phyloP scores from a whole-genome alignment of 2,113 vertebrate genomes.

The Rhineura floridana region DNA sequence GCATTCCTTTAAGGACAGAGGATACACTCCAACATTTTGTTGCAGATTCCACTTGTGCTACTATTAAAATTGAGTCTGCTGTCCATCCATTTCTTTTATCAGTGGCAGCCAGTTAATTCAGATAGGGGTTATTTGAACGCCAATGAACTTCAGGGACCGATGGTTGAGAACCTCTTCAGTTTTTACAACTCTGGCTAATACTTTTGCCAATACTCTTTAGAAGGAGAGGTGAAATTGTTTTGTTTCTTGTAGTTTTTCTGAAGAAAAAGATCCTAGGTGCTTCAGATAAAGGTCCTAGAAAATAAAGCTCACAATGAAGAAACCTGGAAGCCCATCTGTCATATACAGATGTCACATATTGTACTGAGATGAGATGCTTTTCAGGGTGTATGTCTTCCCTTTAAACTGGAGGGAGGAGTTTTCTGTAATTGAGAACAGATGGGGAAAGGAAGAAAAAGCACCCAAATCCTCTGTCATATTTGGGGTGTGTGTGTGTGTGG shows the following conservation, averaged over 20 bases:
- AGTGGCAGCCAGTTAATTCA: background rate
- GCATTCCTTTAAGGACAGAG: background rate
- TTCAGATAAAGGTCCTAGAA: slow-evolving; percentile 63
- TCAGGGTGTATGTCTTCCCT: slow-evolving; percentile 60
- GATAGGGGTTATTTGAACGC: slow-evolving; percentile 2
- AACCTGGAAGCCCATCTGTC: slow-evolving; percentile 76
- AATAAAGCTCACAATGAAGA: slow-evolving; percentile 68
- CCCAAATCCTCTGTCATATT: slow-evolving; percentile 59
- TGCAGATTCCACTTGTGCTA: background rate
- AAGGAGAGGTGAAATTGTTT: too few species aligned
- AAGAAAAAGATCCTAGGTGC: slow-evolving; percentile 64
- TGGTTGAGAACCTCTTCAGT: background rate
- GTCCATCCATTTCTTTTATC: slow-evolving; percentile 3
- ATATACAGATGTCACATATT: slow-evolving; percentile 76
- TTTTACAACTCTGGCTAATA: background rate
- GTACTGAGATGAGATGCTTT: slow-evolving; percentile 65
- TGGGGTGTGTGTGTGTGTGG: background rate
- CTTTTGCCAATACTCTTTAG: background rate
- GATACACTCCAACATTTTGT: background rate
- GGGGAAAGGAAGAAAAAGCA: slow-evolving; percentile 58
- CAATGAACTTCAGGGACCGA: background rate
- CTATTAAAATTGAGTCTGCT: background rate
- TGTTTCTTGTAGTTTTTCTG: slow-evolving; percentile 16
- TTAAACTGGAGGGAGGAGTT: slow-evolving; percentile 69
- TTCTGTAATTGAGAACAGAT: slow-evolving; percentile 74